A percentile compares a stretch with the other conserved stretches of the same genome.
Conservation (phyloP, 2,888 invertebrate genomes). For the Brachyopa scutellaris region DNA sequence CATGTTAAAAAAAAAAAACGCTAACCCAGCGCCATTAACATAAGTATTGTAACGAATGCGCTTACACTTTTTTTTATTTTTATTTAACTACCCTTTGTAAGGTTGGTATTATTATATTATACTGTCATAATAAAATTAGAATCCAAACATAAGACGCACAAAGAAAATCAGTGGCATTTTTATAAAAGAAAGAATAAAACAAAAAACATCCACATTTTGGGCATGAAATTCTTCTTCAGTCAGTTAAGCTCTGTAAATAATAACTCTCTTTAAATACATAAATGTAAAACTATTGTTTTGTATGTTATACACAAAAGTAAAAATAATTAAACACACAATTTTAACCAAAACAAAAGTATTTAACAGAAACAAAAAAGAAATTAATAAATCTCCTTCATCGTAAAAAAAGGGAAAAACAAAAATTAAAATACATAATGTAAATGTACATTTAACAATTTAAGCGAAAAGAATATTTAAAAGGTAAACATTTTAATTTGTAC, state of each 20-base stretch:
- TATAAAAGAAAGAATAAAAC: conserved; percentile 21
- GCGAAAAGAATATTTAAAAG: conserved; percentile 51
- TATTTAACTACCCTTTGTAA: conserved; percentile 44
- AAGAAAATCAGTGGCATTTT: conserved; percentile 57
- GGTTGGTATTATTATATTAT: conserved; percentile 46
- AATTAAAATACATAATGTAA: conserved; percentile 30
- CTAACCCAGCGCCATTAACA: conserved; percentile 24
- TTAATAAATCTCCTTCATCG: conserved; percentile 51
- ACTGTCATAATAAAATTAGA: conserved; percentile 39
- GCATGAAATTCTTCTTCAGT: conserved; percentile 46
- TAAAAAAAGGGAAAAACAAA: conserved; percentile 4
- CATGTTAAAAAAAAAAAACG: conserved; percentile 18
- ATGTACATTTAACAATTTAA: conserved; percentile 60
- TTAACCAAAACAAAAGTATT: conserved; percentile 69
- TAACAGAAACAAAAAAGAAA: conserved; percentile 38
- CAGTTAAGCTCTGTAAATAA: conserved; percentile 68
- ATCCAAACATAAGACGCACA: conserved; percentile 63
- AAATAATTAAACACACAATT: conserved; percentile 53
- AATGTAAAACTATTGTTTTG: conserved; percentile 60
- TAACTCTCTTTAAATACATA: conserved; percentile 50
- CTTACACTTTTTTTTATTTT: conserved; percentile 43
- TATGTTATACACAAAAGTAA: conserved; percentile 51
- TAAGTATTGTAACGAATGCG: conserved; percentile 56
- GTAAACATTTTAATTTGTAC: conserved; percentile 53
- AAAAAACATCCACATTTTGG: conserved; percentile 38